Conservation (phyloP, 2,888 invertebrate species). For the Oxycera nigricornis region DNA sequence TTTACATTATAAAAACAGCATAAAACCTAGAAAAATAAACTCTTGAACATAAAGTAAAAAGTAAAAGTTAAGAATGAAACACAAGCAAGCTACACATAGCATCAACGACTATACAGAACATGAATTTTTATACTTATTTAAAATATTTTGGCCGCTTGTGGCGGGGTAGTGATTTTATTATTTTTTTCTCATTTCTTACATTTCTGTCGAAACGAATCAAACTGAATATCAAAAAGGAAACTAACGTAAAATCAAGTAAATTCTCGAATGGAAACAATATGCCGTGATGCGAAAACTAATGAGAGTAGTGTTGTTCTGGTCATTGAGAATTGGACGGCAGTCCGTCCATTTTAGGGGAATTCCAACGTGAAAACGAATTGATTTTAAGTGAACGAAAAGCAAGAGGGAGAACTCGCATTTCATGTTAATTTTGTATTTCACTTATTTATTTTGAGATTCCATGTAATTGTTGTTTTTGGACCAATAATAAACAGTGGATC, state of each 20-base stretch:
- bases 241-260: not conserved
- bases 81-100: slow-evolving; percentile 42
- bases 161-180: slow-evolving; percentile 27
- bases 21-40: slow-evolving; percentile 45
- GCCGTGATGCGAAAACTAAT: not conserved
- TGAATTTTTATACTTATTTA: slow-evolving; percentile 38
- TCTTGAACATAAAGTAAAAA: slow-evolving; percentile 38
- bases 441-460: slow-evolving; percentile 31
- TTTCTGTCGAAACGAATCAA: slow-evolving; percentile 22
- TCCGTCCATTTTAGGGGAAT: slow-evolving; percentile 3
- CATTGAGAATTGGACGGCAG: slow-evolving; percentile 24
- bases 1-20: slow-evolving; percentile 51
- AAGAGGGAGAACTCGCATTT: slow-evolving; percentile 12
- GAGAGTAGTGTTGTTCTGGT: slow-evolving; percentile 19
- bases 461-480: slow-evolving; percentile 31
- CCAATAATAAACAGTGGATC: slow-evolving; percentile 31
- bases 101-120: slow-evolving; percentile 41
- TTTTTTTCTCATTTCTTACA: slow-evolving; percentile 32
- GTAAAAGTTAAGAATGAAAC: slow-evolving; percentile 26
- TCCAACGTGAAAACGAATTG: slow-evolving; percentile 1
- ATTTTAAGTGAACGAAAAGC: slow-evolving; percentile 15
- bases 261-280: not conserved
- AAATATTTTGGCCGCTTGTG: slow-evolving; percentile 15
- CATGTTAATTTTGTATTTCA: slow-evolving; percentile 16
- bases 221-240: slow-evolving; percentile 21